These are phyloP conservation scores for Drosophila orena DNA, from an alignment of 1,140 invertebrate genomes.

Conservation along the genomic window DNA sequence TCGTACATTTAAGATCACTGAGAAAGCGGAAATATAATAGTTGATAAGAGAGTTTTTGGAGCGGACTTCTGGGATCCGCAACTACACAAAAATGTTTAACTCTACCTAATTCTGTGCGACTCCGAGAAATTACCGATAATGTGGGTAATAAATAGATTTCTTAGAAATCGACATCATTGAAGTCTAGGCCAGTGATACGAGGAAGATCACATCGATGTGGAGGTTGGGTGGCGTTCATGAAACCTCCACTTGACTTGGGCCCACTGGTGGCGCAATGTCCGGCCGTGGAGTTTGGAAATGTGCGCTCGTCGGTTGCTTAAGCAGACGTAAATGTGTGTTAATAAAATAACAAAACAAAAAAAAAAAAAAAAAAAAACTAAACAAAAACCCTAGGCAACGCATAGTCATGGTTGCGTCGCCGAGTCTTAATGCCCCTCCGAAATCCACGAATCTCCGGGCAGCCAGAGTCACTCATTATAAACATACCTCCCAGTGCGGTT, in stretches of 20 bases:
- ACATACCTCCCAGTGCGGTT: slow-evolving; percentile 47
- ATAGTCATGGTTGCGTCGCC: slow-evolving; percentile 55
- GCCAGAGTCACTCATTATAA: slow-evolving; percentile 21
- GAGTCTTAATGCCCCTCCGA: background rate
- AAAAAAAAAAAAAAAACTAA: too few relatives aligned
- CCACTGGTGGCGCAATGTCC: slow-evolving; percentile 32
- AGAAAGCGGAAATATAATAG: too few relatives aligned
- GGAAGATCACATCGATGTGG: background rate
- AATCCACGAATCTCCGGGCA: slow-evolving; percentile 15
- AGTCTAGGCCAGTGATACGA: background rate
- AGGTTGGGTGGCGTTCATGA: slow-evolving; percentile 27
- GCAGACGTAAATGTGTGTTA: slow-evolving; percentile 46
- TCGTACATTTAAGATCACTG: too few relatives aligned
- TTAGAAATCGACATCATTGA: background rate
- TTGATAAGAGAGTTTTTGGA: background rate
- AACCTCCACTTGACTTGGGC: slow-evolving; percentile 6
- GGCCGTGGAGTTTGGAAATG: slow-evolving; percentile 42
- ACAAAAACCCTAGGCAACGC: slow-evolving; percentile 47
- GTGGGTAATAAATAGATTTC: background rate
- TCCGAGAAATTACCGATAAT: background rate
- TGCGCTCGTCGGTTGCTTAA: slow-evolving; percentile 30
- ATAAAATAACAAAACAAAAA: slow-evolving; percentile 38
- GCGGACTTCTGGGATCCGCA: background rate
- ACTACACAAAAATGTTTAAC: background rate
- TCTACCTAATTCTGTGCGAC: too few relatives aligned